Base-by-base conservation (phyloP, 1,140 invertebrate genomes). In the Orchesella cincta region DNA sequence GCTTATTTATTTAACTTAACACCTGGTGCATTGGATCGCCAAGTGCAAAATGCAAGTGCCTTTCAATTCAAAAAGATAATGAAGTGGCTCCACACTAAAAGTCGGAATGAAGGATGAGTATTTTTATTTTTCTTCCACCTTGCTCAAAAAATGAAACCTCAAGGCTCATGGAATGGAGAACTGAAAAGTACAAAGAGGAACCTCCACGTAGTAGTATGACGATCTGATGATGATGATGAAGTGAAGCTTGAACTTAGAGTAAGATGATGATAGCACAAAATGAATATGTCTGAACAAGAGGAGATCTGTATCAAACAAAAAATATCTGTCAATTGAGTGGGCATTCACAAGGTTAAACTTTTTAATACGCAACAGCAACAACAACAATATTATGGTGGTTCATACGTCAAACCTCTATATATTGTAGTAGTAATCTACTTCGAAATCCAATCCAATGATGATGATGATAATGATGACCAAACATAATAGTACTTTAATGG, bases 291-390 rank as follows among this genome's bases (percentile, higher is more conserved):
- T 46, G n/a, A n/a, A n/a, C 20, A 12, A 8, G 20, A 46, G 39
- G 20, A 46, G 39, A 46, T 46, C 39, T 46, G 39, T 46, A 46
- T 46, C 39, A 67, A 29, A 33, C 62, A 67, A 23, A 67, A 29
- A 67, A 67, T 16, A 18, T 3, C 29, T 67, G 62, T 67, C 62
- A 67, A 67, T 67, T 67, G 62, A 67, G 62, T 67, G 62, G 62
- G 62, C 62, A 67, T 67, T 3, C 29, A 29, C 62, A 67, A 67
- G 62, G 62, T 67, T 67, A 67, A 67, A 14, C 31, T 67, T 12
- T 26, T 8, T 5, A 57, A 14, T n/a, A 23, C 52, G 52, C 26
- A 31, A 57, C 20, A 46, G 39, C 39, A 12, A 46, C 39, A 46
- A 20, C 39, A 23, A 57, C 26, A 23, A 16, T 57, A 57, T 57